These are phyloP conservation scores for Anableps anableps DNA, from an alignment of 2,797 vertebrate genomes.

Conservation along the genomic window DNA sequence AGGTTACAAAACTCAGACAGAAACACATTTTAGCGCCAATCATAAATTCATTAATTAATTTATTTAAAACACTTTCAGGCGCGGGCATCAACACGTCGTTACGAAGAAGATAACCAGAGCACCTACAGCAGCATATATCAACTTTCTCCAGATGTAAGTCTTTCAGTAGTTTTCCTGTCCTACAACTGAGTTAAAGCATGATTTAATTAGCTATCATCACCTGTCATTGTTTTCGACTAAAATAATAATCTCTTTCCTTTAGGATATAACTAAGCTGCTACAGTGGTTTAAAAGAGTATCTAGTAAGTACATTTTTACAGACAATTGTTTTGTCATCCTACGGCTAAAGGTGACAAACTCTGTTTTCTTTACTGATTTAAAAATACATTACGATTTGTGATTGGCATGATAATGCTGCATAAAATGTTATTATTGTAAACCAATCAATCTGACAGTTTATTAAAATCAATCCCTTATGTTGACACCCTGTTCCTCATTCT, in stretches of 20 bases:
- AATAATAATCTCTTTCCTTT: slow-evolving; percentile 20
- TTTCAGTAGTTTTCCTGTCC: neutral
- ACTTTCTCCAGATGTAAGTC: slow-evolving; percentile 29
- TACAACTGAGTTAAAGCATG: neutral
- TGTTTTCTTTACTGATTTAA: neutral
- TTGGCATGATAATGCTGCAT: neutral
- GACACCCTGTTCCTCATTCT: neutral
- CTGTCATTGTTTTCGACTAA: neutral
- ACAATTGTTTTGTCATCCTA: neutral
- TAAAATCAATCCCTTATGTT: neutral
- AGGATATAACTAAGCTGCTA: slow-evolving; percentile 61
- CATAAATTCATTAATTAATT: neutral
- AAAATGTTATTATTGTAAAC: neutral
- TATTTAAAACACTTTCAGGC: neutral
- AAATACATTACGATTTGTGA: neutral
- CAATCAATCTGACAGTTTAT: neutral
- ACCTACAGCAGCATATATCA: neutral
- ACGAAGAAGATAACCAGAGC: neutral
- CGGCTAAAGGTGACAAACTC: neutral
- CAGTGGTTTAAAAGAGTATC: slow-evolving; percentile 64
- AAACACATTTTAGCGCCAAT: neutral
- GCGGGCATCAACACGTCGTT: too few species aligned
- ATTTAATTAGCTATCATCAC: too few species aligned
- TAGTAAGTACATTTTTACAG: slow-evolving; percentile 50
- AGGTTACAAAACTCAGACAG: neutral